phyloP scores from a whole-genome alignment of 2,888 invertebrate genomes.

The Mycalesis mineus region DNA sequence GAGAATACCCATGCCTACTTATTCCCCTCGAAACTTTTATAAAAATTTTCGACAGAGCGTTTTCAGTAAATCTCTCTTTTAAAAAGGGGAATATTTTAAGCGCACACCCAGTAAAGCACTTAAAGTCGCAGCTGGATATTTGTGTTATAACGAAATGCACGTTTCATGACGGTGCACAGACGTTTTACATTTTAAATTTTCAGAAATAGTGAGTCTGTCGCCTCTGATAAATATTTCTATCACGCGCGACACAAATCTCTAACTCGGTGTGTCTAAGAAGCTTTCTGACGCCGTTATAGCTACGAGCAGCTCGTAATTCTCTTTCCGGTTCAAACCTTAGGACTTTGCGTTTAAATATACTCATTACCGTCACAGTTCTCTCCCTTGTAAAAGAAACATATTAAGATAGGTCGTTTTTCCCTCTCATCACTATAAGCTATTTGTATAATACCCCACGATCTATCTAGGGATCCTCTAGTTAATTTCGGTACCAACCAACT shows the following conservation, averaged over 20 bases:
- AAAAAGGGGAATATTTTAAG: conserved; percentile 14
- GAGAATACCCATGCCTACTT: background rate
- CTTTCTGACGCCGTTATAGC: conserved; percentile 29
- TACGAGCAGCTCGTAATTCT: conserved; percentile 26
- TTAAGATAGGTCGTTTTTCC: too few species aligned
- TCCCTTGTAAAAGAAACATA: too few species aligned
- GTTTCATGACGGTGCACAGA: conserved; percentile 22
- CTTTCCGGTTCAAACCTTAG: conserved; percentile 10
- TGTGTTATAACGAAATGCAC: conserved; percentile 17
- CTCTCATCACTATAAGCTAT: too few species aligned
- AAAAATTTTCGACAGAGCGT: background rate
- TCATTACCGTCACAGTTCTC: background rate
- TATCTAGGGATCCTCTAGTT: too few species aligned
- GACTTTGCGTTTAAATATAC: background rate
- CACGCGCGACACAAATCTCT: conserved; percentile 33
- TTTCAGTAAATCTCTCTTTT: background rate
- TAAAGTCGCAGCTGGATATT: conserved; percentile 15
- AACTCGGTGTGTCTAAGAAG: conserved; percentile 31
- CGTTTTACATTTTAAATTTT: conserved; percentile 28
- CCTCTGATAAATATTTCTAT: conserved; percentile 31
- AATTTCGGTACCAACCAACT: too few species aligned
- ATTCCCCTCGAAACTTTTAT: background rate
- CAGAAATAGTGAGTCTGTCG: conserved; percentile 21
- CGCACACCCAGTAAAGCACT: conserved; percentile 18
- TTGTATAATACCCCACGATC: too few species aligned